Conservation (phyloP, 2,888 invertebrate genomes). For the Cyrtodaria siliqua region DNA sequence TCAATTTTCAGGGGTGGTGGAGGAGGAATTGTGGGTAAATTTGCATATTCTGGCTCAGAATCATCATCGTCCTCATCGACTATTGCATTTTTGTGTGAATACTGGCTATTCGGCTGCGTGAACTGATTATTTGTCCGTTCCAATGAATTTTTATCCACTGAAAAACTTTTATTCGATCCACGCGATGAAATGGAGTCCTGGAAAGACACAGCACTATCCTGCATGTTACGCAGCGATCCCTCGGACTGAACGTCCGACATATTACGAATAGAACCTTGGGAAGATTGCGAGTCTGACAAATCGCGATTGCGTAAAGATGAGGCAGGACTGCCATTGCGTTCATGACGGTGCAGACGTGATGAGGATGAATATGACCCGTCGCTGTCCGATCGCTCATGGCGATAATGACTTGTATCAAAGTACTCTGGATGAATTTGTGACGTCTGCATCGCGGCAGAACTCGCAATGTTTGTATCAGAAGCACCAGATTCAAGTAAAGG, state of each 20-base stretch:
- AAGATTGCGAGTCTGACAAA: slow-evolving; percentile 85
- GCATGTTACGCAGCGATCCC: slow-evolving; percentile 81
- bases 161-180: slow-evolving; percentile 67
- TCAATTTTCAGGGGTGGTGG: slow-evolving; percentile 64
- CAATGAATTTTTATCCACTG: slow-evolving; percentile 52
- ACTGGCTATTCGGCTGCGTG: slow-evolving; percentile 56
- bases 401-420: slow-evolving; percentile 69
- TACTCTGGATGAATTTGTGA: slow-evolving; percentile 74
- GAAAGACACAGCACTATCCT: slow-evolving; percentile 77
- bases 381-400: slow-evolving; percentile 83
- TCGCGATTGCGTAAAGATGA: slow-evolving; percentile 76
- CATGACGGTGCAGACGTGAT: slow-evolving; percentile 68
- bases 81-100: slow-evolving; percentile 59
- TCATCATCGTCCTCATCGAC: slow-evolving; percentile 40
- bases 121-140: slow-evolving; percentile 42
- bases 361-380: slow-evolving; percentile 84
- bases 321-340: slow-evolving; percentile 74
- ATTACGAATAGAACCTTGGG: slow-evolving; percentile 88
- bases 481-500: slow-evolving; percentile 64
- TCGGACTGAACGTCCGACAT: slow-evolving; percentile 82
- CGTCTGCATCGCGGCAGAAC: slow-evolving; percentile 73
- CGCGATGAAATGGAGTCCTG: slow-evolving; percentile 77
- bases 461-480: slow-evolving; percentile 46
- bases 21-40: slow-evolving; percentile 69
- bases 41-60: slow-evolving; percentile 84